Conservation (phyloP, 2,113 vertebrate genomes). For the Argyrosomus japonicus region DNA sequence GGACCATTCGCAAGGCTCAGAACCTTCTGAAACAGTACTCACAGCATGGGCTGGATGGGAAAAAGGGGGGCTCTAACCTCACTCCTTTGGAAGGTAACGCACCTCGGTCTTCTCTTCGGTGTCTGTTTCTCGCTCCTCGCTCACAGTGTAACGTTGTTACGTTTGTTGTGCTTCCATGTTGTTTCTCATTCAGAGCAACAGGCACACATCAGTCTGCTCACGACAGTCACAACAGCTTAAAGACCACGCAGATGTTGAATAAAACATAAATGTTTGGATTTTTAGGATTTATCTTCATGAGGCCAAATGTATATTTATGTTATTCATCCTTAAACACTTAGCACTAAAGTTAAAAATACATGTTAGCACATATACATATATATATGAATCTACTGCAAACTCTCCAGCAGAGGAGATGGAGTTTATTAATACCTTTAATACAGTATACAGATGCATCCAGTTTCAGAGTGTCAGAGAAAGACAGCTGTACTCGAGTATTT, state of each 20-base stretch:
- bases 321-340: not conserved
- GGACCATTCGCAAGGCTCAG: conserved; percentile 99
- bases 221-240: conserved; percentile 46
- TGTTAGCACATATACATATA: too few species aligned
- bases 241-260: not conserved
- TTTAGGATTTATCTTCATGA: not conserved
- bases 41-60: conserved; percentile 99
- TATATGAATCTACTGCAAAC: too few species aligned
- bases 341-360: not conserved
- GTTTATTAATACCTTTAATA: too few species aligned
- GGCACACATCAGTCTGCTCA: conserved; percentile 14
- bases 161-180: conserved; percentile 13
- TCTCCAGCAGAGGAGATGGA: too few species aligned
- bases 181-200: conserved; percentile 41
- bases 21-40: conserved; percentile 99
- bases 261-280: too few species aligned
- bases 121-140: conserved; percentile 61
- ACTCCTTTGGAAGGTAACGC: conserved; percentile 98
- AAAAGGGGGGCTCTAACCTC: conserved; percentile 99
- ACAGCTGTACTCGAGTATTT: too few species aligned
- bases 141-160: conserved; percentile 16
- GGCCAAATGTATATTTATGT: not conserved
- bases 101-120: conserved; percentile 58
- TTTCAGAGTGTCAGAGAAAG: too few species aligned
- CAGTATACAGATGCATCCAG: too few species aligned